Evolutionary conservation across 2,888 invertebrate genomes (phyloP).

Genomic region (Dysmachus trigonus): DNA sequence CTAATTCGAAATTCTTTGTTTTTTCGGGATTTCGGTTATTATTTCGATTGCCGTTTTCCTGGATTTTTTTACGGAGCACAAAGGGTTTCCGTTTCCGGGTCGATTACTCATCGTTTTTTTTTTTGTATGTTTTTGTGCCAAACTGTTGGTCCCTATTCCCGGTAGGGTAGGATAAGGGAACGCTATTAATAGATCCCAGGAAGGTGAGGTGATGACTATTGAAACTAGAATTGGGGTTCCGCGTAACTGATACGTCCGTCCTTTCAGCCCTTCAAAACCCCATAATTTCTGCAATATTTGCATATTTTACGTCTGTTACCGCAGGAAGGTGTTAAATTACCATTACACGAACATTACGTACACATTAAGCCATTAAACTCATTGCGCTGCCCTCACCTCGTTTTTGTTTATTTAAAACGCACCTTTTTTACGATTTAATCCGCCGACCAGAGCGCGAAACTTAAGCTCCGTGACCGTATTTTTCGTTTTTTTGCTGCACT

Average conservation of each 20-base stretch:
- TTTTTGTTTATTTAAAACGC: constrained; percentile 18
- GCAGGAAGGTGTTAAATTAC: constrained; percentile 38
- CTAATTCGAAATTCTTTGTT: constrained; percentile 24
- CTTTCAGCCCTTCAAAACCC: neutral
- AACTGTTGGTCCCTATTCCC: neutral
- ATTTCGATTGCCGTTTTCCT: constrained; percentile 30
- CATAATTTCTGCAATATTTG: neutral
- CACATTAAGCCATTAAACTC: constrained; percentile 34
- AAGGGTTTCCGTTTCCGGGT: constrained; percentile 41
- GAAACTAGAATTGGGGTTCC: neutral
- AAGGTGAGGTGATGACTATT: constrained; percentile 36
- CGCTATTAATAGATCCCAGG: neutral
- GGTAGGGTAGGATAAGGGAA: no score
- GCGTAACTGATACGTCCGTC: neutral
- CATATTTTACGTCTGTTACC: constrained; percentile 17
- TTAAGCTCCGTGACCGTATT: neutral
- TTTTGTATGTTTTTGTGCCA: no score
- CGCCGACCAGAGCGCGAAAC: neutral
- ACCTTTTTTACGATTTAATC: constrained; percentile 29
- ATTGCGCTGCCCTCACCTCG: neutral
- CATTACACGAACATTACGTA: constrained; percentile 25
- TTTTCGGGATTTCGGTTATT: constrained; percentile 23
- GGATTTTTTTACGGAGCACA: neutral
- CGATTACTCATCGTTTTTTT: constrained; percentile 38
- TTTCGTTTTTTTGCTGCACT: neutral